These are phyloP conservation scores for Oenanthe melanoleuca DNA, from an alignment of 2,113 vertebrate species.

Conservation along the genomic window DNA sequence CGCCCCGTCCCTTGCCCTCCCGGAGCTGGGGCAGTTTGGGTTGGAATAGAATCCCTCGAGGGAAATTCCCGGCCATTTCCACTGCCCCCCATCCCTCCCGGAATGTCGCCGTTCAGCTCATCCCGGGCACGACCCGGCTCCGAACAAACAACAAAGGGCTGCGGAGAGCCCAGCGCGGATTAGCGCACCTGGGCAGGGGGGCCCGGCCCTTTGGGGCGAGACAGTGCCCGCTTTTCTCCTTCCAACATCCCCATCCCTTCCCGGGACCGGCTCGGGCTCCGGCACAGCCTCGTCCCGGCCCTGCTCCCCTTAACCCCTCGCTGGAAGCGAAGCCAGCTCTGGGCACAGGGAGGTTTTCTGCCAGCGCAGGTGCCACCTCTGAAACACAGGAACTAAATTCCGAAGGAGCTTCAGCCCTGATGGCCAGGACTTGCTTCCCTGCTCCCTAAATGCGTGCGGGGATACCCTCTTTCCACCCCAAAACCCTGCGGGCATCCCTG, in stretches of 20 bases:
- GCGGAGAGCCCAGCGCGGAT: background rate
- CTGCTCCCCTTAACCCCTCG: background rate
- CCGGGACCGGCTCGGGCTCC: background rate
- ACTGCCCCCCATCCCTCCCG: background rate
- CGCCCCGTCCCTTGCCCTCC: background rate
- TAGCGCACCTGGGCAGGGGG: background rate
- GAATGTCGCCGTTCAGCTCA: background rate
- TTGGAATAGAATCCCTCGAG: background rate
- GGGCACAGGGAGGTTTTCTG: background rate
- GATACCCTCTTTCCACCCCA: fast-evolving
- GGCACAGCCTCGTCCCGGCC: background rate
- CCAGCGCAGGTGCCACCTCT: background rate
- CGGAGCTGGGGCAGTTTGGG: background rate
- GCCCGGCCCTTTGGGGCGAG: background rate
- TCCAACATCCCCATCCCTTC: background rate
- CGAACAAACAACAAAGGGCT: background rate
- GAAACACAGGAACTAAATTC: background rate
- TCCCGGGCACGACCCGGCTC: background rate
- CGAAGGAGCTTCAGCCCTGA: background rate
- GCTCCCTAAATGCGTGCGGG: background rate
- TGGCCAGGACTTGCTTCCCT: background rate
- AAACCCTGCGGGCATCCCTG: background rate
- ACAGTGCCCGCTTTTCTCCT: background rate
- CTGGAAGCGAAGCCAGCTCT: background rate
- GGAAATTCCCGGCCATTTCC: background rate